Percentiles rank a stretch among this genome's conserved stretches.
Evolutionary conservation across 2,113 vertebrate species (phyloP).

Genomic region (Egretta garzetta): DNA sequence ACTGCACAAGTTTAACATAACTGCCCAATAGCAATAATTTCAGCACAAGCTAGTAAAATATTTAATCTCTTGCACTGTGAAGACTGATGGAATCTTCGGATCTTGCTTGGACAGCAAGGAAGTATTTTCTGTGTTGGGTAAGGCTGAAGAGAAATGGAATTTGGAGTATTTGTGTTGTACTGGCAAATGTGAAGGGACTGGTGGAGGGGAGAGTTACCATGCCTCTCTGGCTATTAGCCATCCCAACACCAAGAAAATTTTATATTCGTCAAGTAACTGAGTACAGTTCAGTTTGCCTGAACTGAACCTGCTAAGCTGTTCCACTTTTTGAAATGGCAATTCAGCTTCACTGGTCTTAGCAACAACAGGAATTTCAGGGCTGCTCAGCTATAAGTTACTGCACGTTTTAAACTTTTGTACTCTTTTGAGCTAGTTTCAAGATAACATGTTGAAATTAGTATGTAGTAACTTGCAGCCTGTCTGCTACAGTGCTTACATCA

Average conservation of each 20-base stretch:
- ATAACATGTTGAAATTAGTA: background rate
- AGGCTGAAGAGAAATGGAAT: background rate
- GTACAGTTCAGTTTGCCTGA: background rate
- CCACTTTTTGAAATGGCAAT: background rate
- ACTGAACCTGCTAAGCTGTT: background rate
- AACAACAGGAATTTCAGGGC: background rate
- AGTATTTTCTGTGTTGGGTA: background rate
- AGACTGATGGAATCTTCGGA: background rate
- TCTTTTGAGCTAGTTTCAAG: background rate
- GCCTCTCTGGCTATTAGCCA: background rate
- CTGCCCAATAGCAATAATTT: background rate
- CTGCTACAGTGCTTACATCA: background rate
- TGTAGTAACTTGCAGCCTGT: background rate
- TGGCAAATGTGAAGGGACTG: background rate
- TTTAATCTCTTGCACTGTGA: background rate
- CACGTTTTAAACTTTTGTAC: background rate
- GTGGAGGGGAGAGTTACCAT: background rate
- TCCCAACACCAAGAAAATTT: background rate
- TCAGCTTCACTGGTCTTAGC: background rate
- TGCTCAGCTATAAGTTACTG: background rate
- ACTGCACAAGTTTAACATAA: background rate
- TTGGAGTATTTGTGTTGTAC: background rate
- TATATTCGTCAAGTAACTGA: background rate
- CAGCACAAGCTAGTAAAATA: background rate
- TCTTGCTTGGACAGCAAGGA: background rate